Evolutionary conservation across 2,797 vertebrate species (phyloP), one percentile per base, ranked within the genome.

Genomic region (Myoxocephalus aenaeus): DNA sequence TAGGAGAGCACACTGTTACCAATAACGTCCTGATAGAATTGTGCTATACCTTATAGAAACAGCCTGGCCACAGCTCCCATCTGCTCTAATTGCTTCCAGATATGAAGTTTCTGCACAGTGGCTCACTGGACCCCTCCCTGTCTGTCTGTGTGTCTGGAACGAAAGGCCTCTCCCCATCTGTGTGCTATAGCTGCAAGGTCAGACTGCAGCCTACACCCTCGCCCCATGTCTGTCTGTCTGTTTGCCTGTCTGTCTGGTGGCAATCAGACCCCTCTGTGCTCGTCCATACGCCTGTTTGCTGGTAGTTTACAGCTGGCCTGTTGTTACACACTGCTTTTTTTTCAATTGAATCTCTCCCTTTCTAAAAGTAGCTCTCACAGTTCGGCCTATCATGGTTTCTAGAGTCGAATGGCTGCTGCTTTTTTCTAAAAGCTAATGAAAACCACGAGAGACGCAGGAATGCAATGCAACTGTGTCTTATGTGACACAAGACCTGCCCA

Each of bases 1-100:
- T 54, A 50, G 48, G 32, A 68, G 54, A 76, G 10, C 65, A 80
- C 81, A 90, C 51, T 38, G 67, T 77, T 85, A 73, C 62, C 56
- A 57, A 62, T 80, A 67, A 84, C 59, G 57, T 82, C 72, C 25
- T 70, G 72, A 82, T 73, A 72, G 64, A 84, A 74, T 58, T 74
- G 67, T 71, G 80, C 88, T 58, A 80, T 56, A 80, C 80, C 65
- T 38, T 44, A 40, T 40, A 85, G 75, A 81, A 89, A 77, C 20
- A 70, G 48, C 65, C 70, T 56, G 65, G 72, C 73, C 64, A 12
- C 69, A 80, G 66, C 87, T 92, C 84, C 80, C 84, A 87, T 91
- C 75, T 48, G 76, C 77, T 80, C 72, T 94, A 91, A 94, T 93
- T 87, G 90, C 88, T 94, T 92, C 91, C 93, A 93, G 93, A 93